phyloP scores from a whole-genome alignment of 2,888 invertebrate species.

The Odontothrips loti region DNA sequence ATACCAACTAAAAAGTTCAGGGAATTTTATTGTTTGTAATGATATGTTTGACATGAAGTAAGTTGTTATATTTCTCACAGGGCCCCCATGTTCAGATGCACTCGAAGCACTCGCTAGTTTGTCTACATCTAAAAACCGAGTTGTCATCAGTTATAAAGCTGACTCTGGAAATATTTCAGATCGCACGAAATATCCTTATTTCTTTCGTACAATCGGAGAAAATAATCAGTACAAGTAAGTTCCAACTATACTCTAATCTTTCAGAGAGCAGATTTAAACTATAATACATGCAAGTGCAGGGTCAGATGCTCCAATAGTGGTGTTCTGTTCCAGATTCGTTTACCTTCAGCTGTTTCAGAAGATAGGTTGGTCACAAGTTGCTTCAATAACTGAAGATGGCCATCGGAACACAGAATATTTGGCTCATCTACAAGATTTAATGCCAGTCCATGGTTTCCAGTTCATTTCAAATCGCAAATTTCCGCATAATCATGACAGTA shows the following conservation, averaged over 20 bases:
- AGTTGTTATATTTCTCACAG: conserved; percentile 41
- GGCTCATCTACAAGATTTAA: conserved; percentile 61
- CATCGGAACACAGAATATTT: conserved; percentile 75
- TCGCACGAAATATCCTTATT: conserved; percentile 66
- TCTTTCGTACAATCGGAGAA: conserved; percentile 75
- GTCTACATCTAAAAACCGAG: conserved; percentile 65
- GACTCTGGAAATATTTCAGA: conserved; percentile 70
- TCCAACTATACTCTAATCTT: not conserved
- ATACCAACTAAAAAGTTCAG: too few relatives aligned
- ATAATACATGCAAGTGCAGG: not conserved
- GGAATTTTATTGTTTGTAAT: too few relatives aligned
- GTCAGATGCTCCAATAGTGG: not conserved
- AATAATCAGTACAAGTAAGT: conserved; percentile 61
- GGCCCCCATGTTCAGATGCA: conserved; percentile 77
- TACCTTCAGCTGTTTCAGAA: conserved; percentile 58
- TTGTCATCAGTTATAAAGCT: conserved; percentile 73
- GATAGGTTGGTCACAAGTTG: conserved; percentile 66
- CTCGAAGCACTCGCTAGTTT: conserved; percentile 74
- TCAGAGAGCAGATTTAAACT: not conserved
- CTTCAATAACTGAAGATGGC: conserved; percentile 72
- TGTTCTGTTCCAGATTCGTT: conserved; percentile 49
- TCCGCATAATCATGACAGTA: conserved; percentile 54
- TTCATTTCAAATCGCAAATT: conserved; percentile 68
- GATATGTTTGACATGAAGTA: too few relatives aligned
- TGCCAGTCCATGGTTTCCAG: conserved; percentile 59